Conservation (phyloP, 2,113 vertebrate genomes). For the Sceloporus tristichus region DNA sequence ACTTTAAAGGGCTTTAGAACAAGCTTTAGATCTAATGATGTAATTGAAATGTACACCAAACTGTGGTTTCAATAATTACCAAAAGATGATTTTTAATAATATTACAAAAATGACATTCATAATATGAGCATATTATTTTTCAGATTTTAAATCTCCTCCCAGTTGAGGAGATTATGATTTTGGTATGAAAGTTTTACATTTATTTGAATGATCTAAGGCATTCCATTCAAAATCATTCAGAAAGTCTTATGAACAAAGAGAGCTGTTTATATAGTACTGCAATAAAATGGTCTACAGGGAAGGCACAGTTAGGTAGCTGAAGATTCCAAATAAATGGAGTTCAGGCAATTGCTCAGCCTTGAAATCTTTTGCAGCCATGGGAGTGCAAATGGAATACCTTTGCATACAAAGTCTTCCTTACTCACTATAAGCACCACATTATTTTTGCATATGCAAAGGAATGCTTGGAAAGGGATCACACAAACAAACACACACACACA, state of each 20-base stretch:
- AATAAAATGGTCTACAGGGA: neutral
- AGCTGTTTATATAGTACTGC: slow-evolving; percentile 7
- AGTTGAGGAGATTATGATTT: slow-evolving; percentile 12
- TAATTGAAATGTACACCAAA: slow-evolving; percentile 36
- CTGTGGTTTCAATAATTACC: slow-evolving; percentile 28
- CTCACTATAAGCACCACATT: neutral
- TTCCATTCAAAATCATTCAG: slow-evolving; percentile 15
- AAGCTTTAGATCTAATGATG: slow-evolving; percentile 30
- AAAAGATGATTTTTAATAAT: slow-evolving; percentile 38
- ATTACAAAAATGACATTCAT: slow-evolving; percentile 35
- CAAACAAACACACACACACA: no score
- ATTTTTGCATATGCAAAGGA: neutral
- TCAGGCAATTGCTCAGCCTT: neutral
- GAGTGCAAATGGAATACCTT: neutral
- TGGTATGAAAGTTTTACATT: slow-evolving; percentile 9
- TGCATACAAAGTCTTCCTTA: neutral
- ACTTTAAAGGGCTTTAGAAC: slow-evolving; percentile 26
- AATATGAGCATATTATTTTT: slow-evolving; percentile 26
- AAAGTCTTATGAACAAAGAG: slow-evolving; percentile 3
- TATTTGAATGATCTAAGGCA: neutral
- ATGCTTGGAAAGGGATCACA: no score
- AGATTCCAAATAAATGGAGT: neutral
- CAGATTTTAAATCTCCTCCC: slow-evolving; percentile 22
- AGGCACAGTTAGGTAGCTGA: neutral
- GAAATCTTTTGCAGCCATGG: neutral